Base-by-base conservation (phyloP, 2,797 vertebrate species). In the Catharus ustulatus region DNA sequence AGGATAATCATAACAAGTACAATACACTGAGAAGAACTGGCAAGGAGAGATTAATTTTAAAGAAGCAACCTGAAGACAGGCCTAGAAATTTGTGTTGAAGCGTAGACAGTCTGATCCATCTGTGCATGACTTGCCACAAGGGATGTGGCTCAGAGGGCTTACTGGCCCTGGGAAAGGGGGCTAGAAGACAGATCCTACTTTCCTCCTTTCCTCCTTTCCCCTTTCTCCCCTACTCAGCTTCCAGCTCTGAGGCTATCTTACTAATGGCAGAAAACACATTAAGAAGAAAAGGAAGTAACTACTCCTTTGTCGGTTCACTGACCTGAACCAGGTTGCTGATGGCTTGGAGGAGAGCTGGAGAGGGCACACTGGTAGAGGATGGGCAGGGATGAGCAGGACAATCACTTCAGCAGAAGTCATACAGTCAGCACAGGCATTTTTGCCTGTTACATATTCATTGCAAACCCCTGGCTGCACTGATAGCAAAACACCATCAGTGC, bases 21-120 rank as follows among this genome's bases (percentile, higher is more conserved):
- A 66, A 36, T 57, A 49, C 0, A 2, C 36, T 79, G 69, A 87
- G 54, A 88, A 86, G 51, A 79, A 59, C 10, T 68, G 46, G 9
- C 45, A 91, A 80, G 36, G 51, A 32, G 71, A 85, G n/a, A 75
- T 59, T 61, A 32, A 62, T 86, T 94, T 86, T 54, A 59, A 84
- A 82, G 40, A 49, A 45, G 21, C 40, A 69, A 84, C 8, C 5
- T 62, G 20, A 72, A 84, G 52, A 49, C 8, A 23, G 2, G 16
- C 58, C 84, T 64, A 83, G 62, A 89, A 91, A 80, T 52, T 29
- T 26, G 14, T 48, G 13, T 22, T 77, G 48, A 69, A 67, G 29
- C 34, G 63, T 26, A 73, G 34, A 11, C 22, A 22, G 3, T 30
- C 11, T 59, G 38, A 10, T n/a, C 20, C 3, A 1, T 14, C 5